Evolutionary conservation across 2,797 vertebrate species (phyloP).

Genomic region (Coranthus polyacanthus): DNA sequence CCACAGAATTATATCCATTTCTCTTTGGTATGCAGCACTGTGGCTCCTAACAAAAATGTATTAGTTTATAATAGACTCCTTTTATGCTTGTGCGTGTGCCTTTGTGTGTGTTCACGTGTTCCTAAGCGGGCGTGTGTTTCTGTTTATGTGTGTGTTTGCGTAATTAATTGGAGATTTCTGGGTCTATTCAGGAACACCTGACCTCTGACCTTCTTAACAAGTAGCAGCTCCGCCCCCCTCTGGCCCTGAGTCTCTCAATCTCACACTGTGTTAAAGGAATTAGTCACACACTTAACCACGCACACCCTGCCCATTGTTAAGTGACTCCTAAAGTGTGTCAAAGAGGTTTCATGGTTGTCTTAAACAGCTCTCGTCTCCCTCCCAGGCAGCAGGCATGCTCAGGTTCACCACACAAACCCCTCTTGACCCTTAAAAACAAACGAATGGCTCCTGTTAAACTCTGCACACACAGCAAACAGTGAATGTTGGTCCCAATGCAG

Average conservation of each 20-base stretch:
- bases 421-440: conserved; percentile 51
- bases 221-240: conserved; percentile 71
- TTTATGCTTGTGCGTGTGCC: conserved; percentile 17
- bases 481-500: background rate
- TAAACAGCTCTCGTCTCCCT: conserved; percentile 67
- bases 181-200: conserved; percentile 75
- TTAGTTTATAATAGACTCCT: conserved; percentile 62
- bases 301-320: conserved; percentile 76
- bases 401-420: conserved; percentile 59
- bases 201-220: conserved; percentile 85
- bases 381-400: conserved; percentile 56
- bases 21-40: conserved; percentile 44
- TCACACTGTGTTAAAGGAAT: conserved; percentile 81
- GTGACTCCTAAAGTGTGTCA: conserved; percentile 80
- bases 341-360: conserved; percentile 77
- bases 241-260: conserved; percentile 78
- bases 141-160: conserved; percentile 73
- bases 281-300: conserved; percentile 84
- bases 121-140: conserved; percentile 41
- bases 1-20: conserved; percentile 50
- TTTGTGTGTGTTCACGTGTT: conserved; percentile 2
- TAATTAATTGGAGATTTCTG: conserved; percentile 86
- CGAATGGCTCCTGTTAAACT: conserved; percentile 1
- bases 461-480: conserved; percentile 2
- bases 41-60: conserved; percentile 41